phyloP scores from a whole-genome alignment of 2,113 vertebrate genomes.

The Gnathonemus longibarbis region DNA sequence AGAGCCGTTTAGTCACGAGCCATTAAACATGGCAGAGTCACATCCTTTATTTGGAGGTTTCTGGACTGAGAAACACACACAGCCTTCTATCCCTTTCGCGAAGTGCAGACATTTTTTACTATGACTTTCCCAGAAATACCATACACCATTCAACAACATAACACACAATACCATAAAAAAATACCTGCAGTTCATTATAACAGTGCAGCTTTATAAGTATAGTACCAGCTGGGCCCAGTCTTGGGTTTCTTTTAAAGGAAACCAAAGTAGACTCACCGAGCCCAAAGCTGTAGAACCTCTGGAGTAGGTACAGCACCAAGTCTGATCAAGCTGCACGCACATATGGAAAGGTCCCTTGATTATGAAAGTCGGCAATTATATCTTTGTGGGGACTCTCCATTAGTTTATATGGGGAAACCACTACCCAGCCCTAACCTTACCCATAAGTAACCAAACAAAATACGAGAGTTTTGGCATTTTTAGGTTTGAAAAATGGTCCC shows the following conservation, averaged over 20 bases:
- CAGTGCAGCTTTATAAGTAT: neutral
- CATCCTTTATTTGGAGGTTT: neutral
- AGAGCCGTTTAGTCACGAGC: neutral
- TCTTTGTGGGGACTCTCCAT: too few species aligned
- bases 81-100: neutral
- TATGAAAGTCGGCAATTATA: neutral
- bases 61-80: neutral
- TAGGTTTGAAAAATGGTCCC: too few species aligned
- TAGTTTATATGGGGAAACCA: too few species aligned
- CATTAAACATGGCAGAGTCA: constrained; percentile 6
- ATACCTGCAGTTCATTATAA: neutral
- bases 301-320: neutral
- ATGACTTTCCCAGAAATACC: neutral
- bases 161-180: neutral
- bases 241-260: neutral
- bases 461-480: too few species aligned
- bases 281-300: neutral
- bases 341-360: neutral
- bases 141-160: neutral
- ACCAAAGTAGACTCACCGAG: neutral
- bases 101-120: neutral
- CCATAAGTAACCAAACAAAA: too few species aligned
- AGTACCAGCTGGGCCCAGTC: neutral
- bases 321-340: neutral
- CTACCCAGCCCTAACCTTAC: too few species aligned